These are phyloP conservation scores for Cataglyphis albicans DNA, from an alignment of 2,888 invertebrate species.

Conservation along the genomic window DNA sequence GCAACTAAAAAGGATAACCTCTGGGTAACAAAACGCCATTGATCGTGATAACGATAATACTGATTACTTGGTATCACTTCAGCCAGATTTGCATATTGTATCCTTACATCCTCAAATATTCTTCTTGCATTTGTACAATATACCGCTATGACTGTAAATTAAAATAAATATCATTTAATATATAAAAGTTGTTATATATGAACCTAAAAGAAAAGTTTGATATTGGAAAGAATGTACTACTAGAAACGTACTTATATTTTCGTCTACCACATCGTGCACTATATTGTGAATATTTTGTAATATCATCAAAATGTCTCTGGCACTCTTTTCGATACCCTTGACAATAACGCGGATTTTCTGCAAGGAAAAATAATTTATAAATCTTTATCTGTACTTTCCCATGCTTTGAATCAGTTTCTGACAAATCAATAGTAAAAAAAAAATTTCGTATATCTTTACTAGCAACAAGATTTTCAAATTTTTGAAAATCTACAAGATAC, in stretches of 20 bases:
- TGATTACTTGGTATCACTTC: slow-evolving; percentile 91
- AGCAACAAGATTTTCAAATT: background rate
- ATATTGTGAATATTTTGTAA: slow-evolving; percentile 94
- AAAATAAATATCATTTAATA: slow-evolving; percentile 14
- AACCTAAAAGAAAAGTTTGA: background rate
- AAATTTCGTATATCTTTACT: background rate
- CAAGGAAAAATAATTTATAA: slow-evolving; percentile 69
- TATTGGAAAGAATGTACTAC: background rate
- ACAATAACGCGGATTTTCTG: slow-evolving; percentile 91
- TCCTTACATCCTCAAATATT: slow-evolving; percentile 89
- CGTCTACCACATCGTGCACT: slow-evolving; percentile 87
- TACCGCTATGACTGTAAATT: slow-evolving; percentile 86
- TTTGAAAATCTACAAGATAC: background rate
- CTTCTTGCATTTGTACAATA: slow-evolving; percentile 90
- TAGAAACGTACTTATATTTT: slow-evolving; percentile 87
- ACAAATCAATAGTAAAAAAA: background rate
- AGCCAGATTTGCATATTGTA: slow-evolving; percentile 89
- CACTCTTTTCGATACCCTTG: slow-evolving; percentile 92
- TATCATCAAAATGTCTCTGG: slow-evolving; percentile 92
- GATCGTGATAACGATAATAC: slow-evolving; percentile 95
- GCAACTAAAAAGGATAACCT: slow-evolving; percentile 92
- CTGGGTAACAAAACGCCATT: slow-evolving; percentile 95
- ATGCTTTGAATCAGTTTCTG: background rate
- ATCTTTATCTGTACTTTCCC: background rate
- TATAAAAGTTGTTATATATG: background rate